Conservation (phyloP, 2,113 vertebrate genomes). For the Mirza zaza region DNA sequence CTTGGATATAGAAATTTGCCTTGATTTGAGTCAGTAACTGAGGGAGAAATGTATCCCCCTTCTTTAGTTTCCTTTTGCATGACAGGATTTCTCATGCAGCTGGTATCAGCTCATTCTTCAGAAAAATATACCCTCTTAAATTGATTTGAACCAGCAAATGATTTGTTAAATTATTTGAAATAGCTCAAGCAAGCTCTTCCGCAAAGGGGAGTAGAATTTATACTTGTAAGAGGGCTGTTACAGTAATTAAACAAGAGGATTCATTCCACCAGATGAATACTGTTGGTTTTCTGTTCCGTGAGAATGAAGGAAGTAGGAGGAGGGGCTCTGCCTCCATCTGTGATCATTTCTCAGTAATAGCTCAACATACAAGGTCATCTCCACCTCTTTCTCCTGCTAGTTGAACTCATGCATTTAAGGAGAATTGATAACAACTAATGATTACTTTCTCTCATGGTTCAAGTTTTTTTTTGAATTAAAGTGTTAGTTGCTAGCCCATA, state of each 20-base stretch:
- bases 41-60: background rate
- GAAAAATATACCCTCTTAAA: background rate
- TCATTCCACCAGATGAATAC: background rate
- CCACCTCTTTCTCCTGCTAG: background rate
- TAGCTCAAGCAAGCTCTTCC: background rate
- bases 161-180: constrained; percentile 31
- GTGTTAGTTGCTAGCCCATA: background rate
- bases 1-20: background rate
- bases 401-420: background rate
- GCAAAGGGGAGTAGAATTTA: background rate
- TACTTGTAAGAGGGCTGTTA: background rate
- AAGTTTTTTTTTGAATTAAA: background rate
- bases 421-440: background rate
- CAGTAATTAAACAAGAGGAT: background rate
- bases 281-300: background rate
- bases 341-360: background rate
- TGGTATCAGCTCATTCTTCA: background rate
- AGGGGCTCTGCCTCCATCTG: background rate
- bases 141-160: background rate
- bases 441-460: background rate
- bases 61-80: background rate
- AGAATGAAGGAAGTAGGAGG: background rate
- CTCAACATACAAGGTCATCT: background rate
- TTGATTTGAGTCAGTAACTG: background rate
- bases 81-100: background rate